Base-by-base conservation (phyloP, 2,113 vertebrate genomes). In the Chaetodon trifascialis region DNA sequence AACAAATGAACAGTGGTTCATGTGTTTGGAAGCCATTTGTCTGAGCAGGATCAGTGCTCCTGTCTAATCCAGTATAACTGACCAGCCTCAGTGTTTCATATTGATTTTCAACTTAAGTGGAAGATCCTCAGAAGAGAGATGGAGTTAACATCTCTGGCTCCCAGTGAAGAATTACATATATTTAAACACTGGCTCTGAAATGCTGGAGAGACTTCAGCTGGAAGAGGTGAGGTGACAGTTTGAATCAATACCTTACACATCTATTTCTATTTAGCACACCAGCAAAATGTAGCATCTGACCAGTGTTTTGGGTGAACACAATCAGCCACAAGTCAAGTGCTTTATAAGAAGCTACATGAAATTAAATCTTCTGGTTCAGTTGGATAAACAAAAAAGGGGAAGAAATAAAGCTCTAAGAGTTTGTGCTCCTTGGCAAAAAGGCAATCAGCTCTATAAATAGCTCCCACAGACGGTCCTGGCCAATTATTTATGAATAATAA, bases 401-500 rank as follows among this genome's bases (percentile, higher is more conserved):
- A 64, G 11, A 78, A 76, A 84, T 60, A 54, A 64, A 86, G 44
- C 67, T 76, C 46, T 56, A 55, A 79, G 66, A 84, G 54, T 84
- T 84, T 70, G 63, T 71, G 56, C 63, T 85, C 73, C 58, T 84
- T 82, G 65, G 83, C 79, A 85, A 92, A 91, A 84, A 60, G 69
- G 75, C 78, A 90, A 91, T 91, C 78, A 73, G 66, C 60, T 90
- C 89, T 91, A 92, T 91, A 89, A 93, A 94, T 91, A 95, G 88
- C 71, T 79, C 23, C 74, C 65, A 69, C 88, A 89, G 90, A 88
- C 79, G 49, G 84, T 86, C 71, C 76, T 83, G 73, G 84, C 89
- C 86, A 94, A 92, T 94, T 92, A 94, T 94, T 92, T 91, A 90
- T 92, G 90, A 93, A 91, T 91, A 91, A 87, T 94, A 92, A 92